Conservation (phyloP, 2,113 vertebrate genomes). For the Siniperca chuatsi region DNA sequence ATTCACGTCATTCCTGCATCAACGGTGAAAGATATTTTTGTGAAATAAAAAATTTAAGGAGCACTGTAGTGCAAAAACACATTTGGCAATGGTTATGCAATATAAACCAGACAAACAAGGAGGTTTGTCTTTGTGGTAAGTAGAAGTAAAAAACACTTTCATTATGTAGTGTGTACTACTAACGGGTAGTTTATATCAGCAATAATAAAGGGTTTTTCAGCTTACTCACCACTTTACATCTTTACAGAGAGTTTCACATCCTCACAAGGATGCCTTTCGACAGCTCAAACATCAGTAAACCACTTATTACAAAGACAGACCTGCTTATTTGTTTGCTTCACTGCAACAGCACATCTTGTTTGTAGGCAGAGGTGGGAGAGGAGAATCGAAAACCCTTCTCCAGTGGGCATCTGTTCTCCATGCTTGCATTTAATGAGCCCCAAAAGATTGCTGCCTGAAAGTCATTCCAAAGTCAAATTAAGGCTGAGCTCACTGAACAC, state of each 20-base stretch:
- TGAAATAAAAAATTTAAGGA: conserved; percentile 15
- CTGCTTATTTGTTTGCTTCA: conserved; percentile 53
- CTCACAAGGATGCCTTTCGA: conserved; percentile 16
- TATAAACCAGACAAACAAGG: conserved; percentile 1
- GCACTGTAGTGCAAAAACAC: background rate
- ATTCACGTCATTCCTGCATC: conserved; percentile 23
- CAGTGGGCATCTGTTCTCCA: conserved; percentile 58
- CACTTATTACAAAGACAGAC: conserved; percentile 42
- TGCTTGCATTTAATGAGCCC: conserved; percentile 68
- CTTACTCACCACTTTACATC: conserved; percentile 12
- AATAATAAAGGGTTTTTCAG: conserved; percentile 19
- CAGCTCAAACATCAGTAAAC: conserved; percentile 38
- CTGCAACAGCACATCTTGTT: conserved; percentile 48
- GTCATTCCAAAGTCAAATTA: conserved; percentile 66
- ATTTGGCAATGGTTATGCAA: conserved; percentile 1
- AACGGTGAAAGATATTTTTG: conserved; percentile 37
- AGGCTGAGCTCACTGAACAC: conserved; percentile 42
- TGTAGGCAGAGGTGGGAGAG: conserved; percentile 48
- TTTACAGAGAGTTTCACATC: conserved; percentile 18
- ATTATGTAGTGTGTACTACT: background rate
- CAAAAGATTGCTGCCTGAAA: conserved; percentile 65
- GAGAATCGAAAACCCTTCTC: conserved; percentile 46
- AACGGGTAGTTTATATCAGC: conserved; percentile 14
- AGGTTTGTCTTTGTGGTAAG: conserved; percentile 22
- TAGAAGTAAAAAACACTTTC: conserved; percentile 27